Evolutionary conservation across 2,797 vertebrate genomes (phyloP).

Genomic region (Halcyon smyrnensis): DNA sequence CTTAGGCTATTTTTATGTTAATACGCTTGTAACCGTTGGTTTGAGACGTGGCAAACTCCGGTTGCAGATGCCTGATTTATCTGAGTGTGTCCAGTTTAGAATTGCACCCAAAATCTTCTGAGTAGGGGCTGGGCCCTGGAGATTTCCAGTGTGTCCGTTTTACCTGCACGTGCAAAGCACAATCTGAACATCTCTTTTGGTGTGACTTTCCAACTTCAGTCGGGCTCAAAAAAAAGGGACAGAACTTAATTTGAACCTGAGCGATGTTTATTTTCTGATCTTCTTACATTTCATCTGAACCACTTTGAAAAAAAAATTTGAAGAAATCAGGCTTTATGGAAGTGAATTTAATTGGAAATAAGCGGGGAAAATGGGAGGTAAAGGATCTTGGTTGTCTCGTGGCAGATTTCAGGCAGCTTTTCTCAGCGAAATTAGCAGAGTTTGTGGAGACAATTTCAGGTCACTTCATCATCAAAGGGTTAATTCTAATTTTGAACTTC

Average conservation of each 20-base stretch:
- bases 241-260: background rate
- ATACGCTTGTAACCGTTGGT: background rate
- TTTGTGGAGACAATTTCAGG: constrained; percentile 12
- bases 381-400: background rate
- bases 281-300: background rate
- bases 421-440: background rate
- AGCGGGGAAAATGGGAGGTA: background rate
- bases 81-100: background rate
- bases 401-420: background rate
- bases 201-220: background rate
- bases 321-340: background rate
- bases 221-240: rapidly evolving
- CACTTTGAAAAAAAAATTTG: background rate
- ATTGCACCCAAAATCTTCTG: background rate
- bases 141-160: background rate
- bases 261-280: background rate
- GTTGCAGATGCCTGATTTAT: background rate
- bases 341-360: background rate
- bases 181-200: too few relatives aligned
- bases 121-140: background rate
- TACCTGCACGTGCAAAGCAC: background rate
- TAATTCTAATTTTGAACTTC: constrained; percentile 53
- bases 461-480: constrained; percentile 58
- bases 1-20: background rate
- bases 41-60: background rate